A percentile compares a stretch with the other conserved stretches of the same genome.
Evolutionary conservation across 2,797 vertebrate genomes (phyloP).

Genomic region (Lemur catta): DNA sequence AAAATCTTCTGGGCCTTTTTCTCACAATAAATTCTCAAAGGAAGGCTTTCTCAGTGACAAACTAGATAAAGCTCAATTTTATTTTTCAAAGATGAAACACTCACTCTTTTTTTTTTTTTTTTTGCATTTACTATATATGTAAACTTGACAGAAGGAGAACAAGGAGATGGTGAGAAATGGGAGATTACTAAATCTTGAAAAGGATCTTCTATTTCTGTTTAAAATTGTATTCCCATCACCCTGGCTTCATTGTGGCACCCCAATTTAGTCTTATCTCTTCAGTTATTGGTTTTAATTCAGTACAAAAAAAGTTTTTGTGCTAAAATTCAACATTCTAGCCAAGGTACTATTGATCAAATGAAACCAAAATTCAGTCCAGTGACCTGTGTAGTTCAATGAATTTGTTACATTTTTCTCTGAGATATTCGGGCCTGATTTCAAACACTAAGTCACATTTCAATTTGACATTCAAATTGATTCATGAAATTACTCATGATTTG

Average conservation of each 20-base stretch:
- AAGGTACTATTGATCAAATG: neutral
- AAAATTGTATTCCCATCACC: neutral
- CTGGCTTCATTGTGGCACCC: neutral
- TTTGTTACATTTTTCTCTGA: neutral
- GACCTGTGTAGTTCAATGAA: neutral
- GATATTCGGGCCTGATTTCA: neutral
- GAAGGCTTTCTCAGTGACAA: neutral
- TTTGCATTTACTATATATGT: neutral
- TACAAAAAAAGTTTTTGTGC: neutral
- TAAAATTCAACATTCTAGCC: slow-evolving; percentile 10
- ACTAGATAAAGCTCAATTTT: neutral
- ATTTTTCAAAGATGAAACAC: neutral
- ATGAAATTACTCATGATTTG: slow-evolving; percentile 72
- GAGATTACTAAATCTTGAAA: neutral
- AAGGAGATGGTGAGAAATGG: neutral
- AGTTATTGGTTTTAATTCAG: slow-evolving; percentile 36
- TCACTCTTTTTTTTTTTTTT: neutral
- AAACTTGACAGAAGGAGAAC: neutral
- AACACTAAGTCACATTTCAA: neutral
- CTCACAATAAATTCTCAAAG: slow-evolving; percentile 18
- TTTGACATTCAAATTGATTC: slow-evolving; percentile 65
- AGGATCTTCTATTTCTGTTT: neutral
- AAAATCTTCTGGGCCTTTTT: neutral
- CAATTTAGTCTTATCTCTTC: neutral
- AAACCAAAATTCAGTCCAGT: neutral